Conservation (phyloP, 2,797 vertebrate genomes). For the Galaxias olidus region DNA sequence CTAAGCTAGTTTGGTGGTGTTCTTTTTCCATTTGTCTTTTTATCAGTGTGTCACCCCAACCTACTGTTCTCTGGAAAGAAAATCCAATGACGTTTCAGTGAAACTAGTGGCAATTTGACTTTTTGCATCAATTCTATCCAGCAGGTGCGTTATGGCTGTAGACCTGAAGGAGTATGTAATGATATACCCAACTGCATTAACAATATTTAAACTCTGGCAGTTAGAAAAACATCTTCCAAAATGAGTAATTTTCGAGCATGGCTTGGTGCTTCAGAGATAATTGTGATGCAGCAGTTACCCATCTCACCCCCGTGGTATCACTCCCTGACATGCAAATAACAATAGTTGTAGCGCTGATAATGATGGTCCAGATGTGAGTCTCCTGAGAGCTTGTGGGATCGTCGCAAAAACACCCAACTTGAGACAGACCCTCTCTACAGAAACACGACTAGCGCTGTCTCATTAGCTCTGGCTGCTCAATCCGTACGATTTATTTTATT, state of each 20-base stretch:
- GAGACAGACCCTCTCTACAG: constrained; percentile 21
- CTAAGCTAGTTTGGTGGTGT: no score
- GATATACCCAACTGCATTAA: constrained; percentile 17
- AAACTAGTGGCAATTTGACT: not conserved
- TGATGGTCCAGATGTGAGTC: constrained; percentile 34
- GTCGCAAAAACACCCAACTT: constrained; percentile 18
- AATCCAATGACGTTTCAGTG: no score
- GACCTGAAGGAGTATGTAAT: constrained; percentile 20
- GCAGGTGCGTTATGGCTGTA: constrained; percentile 14
- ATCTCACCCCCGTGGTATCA: constrained; percentile 63
- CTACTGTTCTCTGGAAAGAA: no score
- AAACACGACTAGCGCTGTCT: constrained; percentile 34
- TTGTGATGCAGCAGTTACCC: constrained; percentile 62
- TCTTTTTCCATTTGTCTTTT: no score
- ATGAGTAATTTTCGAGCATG: constrained; percentile 53
- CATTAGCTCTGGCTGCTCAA: constrained; percentile 51
- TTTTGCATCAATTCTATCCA: constrained; percentile 11
- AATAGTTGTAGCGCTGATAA: constrained; percentile 38
- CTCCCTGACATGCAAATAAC: constrained; percentile 62
- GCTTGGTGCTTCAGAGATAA: constrained; percentile 67
- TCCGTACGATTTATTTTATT: constrained; percentile 30
- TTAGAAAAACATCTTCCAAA: constrained; percentile 30
- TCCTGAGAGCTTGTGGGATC: constrained; percentile 18
- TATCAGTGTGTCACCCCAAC: no score
- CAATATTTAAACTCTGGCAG: constrained; percentile 39